Conservation (phyloP, 2,888 invertebrate species). For the Dugesia japonica region DNA sequence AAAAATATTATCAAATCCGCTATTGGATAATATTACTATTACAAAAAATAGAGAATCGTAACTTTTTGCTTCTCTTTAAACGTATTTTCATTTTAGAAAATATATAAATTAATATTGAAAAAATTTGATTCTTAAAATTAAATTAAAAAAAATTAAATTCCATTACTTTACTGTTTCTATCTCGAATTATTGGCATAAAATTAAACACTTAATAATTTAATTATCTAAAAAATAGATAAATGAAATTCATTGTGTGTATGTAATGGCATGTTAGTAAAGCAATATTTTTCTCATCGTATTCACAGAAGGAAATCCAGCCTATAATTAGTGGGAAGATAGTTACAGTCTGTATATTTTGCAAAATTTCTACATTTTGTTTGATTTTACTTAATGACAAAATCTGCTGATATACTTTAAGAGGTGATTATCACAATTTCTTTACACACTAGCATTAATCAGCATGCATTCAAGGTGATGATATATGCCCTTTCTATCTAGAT, state of each 20-base stretch:
- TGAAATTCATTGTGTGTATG: slow-evolving; percentile 8
- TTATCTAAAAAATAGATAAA: background rate
- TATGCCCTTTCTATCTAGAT: background rate
- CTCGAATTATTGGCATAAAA: too few relatives aligned
- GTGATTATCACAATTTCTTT: slow-evolving; percentile 20
- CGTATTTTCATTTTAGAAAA: too few relatives aligned
- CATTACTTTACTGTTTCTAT: too few relatives aligned
- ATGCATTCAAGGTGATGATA: slow-evolving; percentile 6
- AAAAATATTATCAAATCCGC: background rate
- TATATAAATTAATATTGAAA: background rate
- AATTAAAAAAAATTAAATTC: too few relatives aligned
- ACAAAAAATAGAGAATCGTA: background rate
- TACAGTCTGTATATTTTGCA: slow-evolving; percentile 20
- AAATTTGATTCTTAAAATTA: background rate
- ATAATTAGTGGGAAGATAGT: slow-evolving; percentile 15
- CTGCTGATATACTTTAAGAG: slow-evolving; percentile 9
- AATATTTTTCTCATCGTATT: slow-evolving; percentile 5
- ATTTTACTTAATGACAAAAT: slow-evolving; percentile 20
- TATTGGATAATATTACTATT: background rate
- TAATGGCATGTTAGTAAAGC: background rate
- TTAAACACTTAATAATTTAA: background rate
- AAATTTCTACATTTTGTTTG: slow-evolving; percentile 20
- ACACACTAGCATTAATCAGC: slow-evolving; percentile 15
- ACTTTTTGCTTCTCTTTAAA: too few relatives aligned
- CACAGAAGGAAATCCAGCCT: slow-evolving; percentile 15